A percentile compares a stretch with the other conserved stretches of the same genome.
phyloP scores from a whole-genome alignment of 2,797 vertebrate species.

The Gymnoscopelus microlampas region DNA sequence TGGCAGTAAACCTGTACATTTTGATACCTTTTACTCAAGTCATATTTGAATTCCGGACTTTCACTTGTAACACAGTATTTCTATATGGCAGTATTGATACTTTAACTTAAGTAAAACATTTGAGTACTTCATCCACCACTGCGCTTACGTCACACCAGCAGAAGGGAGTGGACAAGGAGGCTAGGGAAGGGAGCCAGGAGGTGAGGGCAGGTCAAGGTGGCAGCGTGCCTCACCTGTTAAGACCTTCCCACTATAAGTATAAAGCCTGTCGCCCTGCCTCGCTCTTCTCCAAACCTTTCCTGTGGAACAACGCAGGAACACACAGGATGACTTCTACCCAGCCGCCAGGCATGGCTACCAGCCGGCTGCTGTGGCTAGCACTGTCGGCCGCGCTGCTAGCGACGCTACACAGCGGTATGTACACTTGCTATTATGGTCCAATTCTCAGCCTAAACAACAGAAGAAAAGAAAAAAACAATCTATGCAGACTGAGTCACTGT shows the following conservation, averaged over 20 bases:
- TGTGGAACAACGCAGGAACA: slow-evolving; percentile 9
- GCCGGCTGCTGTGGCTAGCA: slow-evolving; percentile 59
- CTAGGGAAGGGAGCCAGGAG: neutral
- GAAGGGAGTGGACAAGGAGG: neutral
- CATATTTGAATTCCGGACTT: too few species aligned
- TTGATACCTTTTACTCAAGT: neutral
- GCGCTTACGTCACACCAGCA: slow-evolving; percentile 7
- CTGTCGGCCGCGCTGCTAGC: slow-evolving; percentile 49
- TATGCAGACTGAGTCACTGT: slow-evolving; percentile 4
- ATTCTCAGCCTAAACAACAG: neutral
- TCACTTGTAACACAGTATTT: too few species aligned
- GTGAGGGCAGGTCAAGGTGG: neutral
- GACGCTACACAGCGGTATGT: slow-evolving; percentile 58
- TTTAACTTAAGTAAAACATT: too few species aligned
- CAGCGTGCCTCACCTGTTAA: slow-evolving; percentile 49
- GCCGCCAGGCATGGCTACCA: slow-evolving; percentile 46
- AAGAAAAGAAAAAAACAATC: neutral
- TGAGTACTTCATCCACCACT: neutral
- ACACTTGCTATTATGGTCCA: neutral
- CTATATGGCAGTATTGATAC: too few species aligned
- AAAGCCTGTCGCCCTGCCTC: slow-evolving; percentile 51
- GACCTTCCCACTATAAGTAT: slow-evolving; percentile 54
- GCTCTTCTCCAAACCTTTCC: slow-evolving; percentile 39
- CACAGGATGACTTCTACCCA: slow-evolving; percentile 37
- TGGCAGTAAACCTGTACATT: too few species aligned